Base-by-base conservation (phyloP, 1,140 invertebrate species). In the Panagrolaimus sp. region DNA sequence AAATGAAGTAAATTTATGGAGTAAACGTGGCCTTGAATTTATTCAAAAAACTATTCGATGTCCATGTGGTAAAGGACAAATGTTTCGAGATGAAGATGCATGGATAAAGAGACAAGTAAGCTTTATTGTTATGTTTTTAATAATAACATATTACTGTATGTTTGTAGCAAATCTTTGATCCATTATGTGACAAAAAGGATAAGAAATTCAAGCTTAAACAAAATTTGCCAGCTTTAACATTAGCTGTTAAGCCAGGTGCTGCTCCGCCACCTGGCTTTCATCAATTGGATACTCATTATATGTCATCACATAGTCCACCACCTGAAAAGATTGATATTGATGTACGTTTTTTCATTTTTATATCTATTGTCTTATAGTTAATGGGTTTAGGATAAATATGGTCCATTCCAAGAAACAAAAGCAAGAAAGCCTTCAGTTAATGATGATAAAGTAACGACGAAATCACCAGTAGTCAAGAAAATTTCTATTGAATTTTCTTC, bases 251-350 rank as follows among this genome's bases (percentile, higher is more conserved):
- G 21, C 14, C 14, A 58, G 21, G 52, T 4, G 28, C 52, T 21
- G 28, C 52, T 26, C 52, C 52, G 3, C 10, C 52, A 26, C 21
- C 28, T 3, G 52, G 17, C 17, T 21, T 58, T 12, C 52, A 58
- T 28, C 21, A 58, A 58, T 12, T 58, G 0, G 52, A 58, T 14
- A 58, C 15, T 12, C 52, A 58, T 28, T 58, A 26, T 58, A 12
- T 58, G 17, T 58, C 52, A 14, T 58, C 52, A 21, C 52, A 58
- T 17, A 21, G 15, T 58, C 52, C 52, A 58, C 52, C 52, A 58
- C 52, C 52, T 2, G 7, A 38, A 38, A 38, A 38, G 32, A 38
- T 38, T 38, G 32, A 38, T 38, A 38, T 38, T 38, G 32, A 38
- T 38, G 32, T 38, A 38, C 7, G 7, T 38, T 38, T 38, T 38